Evolutionary conservation across 2,888 invertebrate species (phyloP).

Genomic region (Tetramorium bicarinatum): DNA sequence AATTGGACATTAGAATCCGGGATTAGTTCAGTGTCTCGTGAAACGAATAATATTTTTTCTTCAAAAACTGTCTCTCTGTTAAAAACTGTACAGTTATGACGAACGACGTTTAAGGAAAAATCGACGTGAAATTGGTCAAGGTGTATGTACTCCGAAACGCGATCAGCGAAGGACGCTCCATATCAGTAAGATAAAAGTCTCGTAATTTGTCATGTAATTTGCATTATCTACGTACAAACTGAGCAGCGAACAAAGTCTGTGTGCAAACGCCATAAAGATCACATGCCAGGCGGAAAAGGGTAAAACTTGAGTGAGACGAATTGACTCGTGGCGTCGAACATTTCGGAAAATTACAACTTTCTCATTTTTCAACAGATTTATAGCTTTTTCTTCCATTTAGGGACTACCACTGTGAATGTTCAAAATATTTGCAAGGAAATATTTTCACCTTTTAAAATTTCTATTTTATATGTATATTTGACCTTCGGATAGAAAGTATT

Average conservation of each 20-base stretch:
- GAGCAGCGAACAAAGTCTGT: neutral
- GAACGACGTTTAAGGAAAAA: neutral
- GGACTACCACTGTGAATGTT: neutral
- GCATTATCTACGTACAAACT: neutral
- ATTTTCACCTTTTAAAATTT: too few relatives aligned
- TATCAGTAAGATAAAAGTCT: conserved; percentile 1
- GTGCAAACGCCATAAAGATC: neutral
- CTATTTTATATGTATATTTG: too few relatives aligned
- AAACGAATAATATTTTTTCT: neutral
- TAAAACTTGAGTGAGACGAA: neutral
- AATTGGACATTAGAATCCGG: neutral
- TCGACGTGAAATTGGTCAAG: neutral
- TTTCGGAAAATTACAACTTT: neutral
- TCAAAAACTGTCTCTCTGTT: too few relatives aligned
- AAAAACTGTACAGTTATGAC: neutral
- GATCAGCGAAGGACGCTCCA: neutral
- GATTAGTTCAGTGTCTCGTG: neutral
- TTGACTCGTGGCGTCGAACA: neutral
- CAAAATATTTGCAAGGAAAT: too few relatives aligned
- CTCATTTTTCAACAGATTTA: neutral
- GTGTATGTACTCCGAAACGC: neutral
- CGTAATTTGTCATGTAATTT: neutral
- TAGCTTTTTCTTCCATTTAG: neutral
- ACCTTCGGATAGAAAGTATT: too few relatives aligned
- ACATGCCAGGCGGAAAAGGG: neutral